These are phyloP conservation scores for Plebejus argus DNA, from an alignment of 2,888 invertebrate species.

Conservation along the genomic window DNA sequence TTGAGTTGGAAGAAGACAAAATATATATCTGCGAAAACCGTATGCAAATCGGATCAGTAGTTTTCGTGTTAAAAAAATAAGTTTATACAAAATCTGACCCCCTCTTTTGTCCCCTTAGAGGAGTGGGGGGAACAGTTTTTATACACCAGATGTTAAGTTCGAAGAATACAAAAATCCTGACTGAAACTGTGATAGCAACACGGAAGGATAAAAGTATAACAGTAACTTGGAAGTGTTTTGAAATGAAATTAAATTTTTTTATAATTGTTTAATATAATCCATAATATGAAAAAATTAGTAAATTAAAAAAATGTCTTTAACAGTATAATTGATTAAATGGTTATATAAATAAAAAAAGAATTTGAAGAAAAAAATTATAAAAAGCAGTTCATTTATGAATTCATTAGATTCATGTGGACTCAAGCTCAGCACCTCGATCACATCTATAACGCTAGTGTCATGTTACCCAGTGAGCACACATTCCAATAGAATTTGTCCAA, in stretches of 20 bases:
- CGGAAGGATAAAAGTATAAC: too few relatives aligned
- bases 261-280: conserved; percentile 62
- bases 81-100: too few relatives aligned
- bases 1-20: too few relatives aligned
- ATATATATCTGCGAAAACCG: too few relatives aligned
- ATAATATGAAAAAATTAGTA: conserved; percentile 70
- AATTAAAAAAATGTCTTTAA: conserved; percentile 76
- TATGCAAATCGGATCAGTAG: too few relatives aligned
- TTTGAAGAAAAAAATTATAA: conserved; percentile 52
- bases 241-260: conserved; percentile 48
- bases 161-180: too few relatives aligned
- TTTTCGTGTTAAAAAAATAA: too few relatives aligned
- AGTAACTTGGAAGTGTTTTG: conserved; percentile 41
- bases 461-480: conserved; percentile 47
- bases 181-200: not conserved
- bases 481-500: conserved; percentile 26
- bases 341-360: conserved; percentile 59
- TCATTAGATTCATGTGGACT: conserved; percentile 39
- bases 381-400: conserved; percentile 50
- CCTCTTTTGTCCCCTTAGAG: too few relatives aligned
- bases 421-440: conserved; percentile 47
- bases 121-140: too few relatives aligned
- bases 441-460: conserved; percentile 45
- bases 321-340: conserved; percentile 60
- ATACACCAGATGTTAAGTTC: too few relatives aligned